Evolutionary conservation across 2,888 invertebrate species (phyloP).

Genomic region (Criorhina ranunculi): DNA sequence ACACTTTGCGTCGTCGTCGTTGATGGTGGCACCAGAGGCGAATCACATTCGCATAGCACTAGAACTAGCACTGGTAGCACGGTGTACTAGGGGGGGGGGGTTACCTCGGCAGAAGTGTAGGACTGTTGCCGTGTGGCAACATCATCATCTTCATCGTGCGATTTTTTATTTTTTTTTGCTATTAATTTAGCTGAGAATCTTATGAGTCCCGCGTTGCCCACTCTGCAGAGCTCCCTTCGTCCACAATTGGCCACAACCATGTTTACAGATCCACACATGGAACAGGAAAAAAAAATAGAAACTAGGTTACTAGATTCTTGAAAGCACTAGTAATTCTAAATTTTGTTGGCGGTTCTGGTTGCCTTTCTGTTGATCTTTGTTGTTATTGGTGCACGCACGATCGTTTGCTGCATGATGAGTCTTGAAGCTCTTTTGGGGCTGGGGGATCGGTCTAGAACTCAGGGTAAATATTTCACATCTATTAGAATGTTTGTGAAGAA

Average conservation of each 20-base stretch:
- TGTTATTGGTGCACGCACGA: slow-evolving; percentile 66
- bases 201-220: slow-evolving; percentile 10
- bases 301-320: slow-evolving; percentile 77
- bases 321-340: slow-evolving; percentile 71
- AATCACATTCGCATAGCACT: slow-evolving; percentile 6
- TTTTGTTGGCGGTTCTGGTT: slow-evolving; percentile 67
- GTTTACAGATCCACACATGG: slow-evolving; percentile 74
- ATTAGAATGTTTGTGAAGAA: slow-evolving; percentile 54
- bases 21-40: slow-evolving; percentile 23
- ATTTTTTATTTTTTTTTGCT: slow-evolving; percentile 49
- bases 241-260: slow-evolving; percentile 43
- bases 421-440: slow-evolving; percentile 4
- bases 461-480: slow-evolving; percentile 58
- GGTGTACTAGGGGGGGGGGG: background rate
- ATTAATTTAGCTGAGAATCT: slow-evolving; percentile 57
- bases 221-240: slow-evolving; percentile 20
- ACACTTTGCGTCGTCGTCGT: slow-evolving; percentile 9
- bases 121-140: slow-evolving; percentile 60
- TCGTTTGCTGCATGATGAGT: slow-evolving; percentile 66
- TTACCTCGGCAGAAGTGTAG: slow-evolving; percentile 36
- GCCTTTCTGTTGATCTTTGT: slow-evolving; percentile 57
- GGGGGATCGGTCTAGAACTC: slow-evolving; percentile 6
- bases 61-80: background rate
- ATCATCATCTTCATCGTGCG: slow-evolving; percentile 64
- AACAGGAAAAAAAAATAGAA: slow-evolving; percentile 54